Evolutionary conservation across 1,140 invertebrate genomes (phyloP).

Genomic region (Himalopsyche phryganea): DNA sequence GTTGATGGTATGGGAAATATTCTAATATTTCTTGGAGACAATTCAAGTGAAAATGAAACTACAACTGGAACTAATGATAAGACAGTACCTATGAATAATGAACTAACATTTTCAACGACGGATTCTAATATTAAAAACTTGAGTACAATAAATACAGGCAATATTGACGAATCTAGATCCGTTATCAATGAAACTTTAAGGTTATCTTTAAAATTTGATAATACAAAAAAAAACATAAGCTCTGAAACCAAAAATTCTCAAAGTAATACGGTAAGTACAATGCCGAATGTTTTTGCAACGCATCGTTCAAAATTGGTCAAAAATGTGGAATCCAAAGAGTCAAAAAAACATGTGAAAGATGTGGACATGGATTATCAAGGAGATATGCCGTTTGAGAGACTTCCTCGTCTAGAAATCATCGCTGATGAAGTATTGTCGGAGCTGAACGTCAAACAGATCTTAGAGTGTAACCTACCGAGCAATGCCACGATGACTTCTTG

Average conservation of each 20-base stretch:
- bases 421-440: slow-evolving; percentile 29
- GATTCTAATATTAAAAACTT: too few relatives aligned
- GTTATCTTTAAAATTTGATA: background rate
- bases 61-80: too few relatives aligned
- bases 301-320: background rate
- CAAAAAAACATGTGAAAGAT: background rate
- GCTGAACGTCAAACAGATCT: slow-evolving; percentile 29
- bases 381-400: slow-evolving; percentile 25
- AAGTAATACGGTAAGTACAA: background rate
- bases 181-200: too few relatives aligned
- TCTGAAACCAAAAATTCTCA: background rate
- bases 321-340: background rate
- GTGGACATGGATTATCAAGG: slow-evolving; percentile 22
- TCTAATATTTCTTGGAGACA: background rate
- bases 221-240: background rate
- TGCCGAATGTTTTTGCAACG: background rate
- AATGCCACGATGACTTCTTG: slow-evolving; percentile 27
- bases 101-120: too few relatives aligned
- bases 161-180: too few relatives aligned
- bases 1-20: background rate
- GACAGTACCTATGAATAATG: too few relatives aligned
- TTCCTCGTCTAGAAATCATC: slow-evolving; percentile 23
- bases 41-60: background rate
- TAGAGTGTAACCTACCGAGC: slow-evolving; percentile 27
- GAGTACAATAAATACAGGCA: too few relatives aligned